Evolutionary conservation across 2,888 invertebrate genomes (phyloP).

Genomic region (Elgonia sp.): DNA sequence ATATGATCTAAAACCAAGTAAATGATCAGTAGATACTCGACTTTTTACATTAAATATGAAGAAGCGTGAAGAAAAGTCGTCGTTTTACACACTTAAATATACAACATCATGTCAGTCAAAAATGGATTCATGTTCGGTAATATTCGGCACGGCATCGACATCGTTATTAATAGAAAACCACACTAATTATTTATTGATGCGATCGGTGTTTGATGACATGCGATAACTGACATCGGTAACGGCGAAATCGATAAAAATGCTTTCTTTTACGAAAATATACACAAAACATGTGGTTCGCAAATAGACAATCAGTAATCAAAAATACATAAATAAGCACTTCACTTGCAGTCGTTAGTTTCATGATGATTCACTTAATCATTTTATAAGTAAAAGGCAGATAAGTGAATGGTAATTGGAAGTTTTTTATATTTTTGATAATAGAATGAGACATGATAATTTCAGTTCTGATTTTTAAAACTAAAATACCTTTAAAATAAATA

Average conservation of each 20-base stretch:
- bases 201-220: constrained; percentile 41
- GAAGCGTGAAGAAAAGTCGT: not conserved
- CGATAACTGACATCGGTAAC: constrained; percentile 51
- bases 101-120: constrained; percentile 19
- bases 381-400: too few species aligned
- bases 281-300: not conserved
- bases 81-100: constrained; percentile 1
- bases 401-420: too few species aligned
- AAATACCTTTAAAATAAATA: too few species aligned
- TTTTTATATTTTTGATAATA: too few species aligned
- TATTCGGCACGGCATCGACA: constrained; percentile 21
- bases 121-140: constrained; percentile 26
- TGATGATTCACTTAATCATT: too few species aligned
- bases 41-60: constrained; percentile 5
- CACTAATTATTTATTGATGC: constrained; percentile 52
- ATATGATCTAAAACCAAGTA: not conserved
- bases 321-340: too few species aligned
- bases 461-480: too few species aligned
- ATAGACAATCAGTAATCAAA: not conserved
- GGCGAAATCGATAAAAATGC: constrained; percentile 31
- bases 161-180: constrained; percentile 47
- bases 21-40: not conserved
- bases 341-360: too few species aligned
- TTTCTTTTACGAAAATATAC: not conserved
- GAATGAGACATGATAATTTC: too few species aligned